Evolutionary conservation across 2,797 vertebrate species (phyloP).

Genomic region (Apogon talboti): DNA sequence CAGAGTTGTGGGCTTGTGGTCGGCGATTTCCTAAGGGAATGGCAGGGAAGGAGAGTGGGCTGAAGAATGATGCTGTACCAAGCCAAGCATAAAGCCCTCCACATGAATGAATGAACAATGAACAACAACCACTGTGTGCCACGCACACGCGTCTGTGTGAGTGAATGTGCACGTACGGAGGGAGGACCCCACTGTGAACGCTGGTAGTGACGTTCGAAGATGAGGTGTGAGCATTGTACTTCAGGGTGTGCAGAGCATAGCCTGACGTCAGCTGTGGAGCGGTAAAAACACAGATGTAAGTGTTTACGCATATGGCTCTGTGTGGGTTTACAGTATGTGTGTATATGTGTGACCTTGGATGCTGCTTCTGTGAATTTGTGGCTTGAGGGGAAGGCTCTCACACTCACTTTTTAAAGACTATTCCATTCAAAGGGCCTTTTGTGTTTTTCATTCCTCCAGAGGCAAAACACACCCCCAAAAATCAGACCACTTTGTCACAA

Average conservation of each 20-base stretch:
- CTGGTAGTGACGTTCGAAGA: constrained; percentile 53
- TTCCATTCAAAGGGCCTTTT: constrained; percentile 60
- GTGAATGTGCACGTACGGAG: constrained; percentile 28
- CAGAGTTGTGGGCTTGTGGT: constrained; percentile 76
- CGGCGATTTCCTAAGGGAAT: constrained; percentile 67
- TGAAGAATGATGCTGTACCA: constrained; percentile 76
- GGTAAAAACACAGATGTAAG: constrained; percentile 53
- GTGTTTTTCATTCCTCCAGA: constrained; percentile 58
- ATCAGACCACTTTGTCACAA: constrained; percentile 61
- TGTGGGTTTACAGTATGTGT: constrained; percentile 1
- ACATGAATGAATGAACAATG: constrained; percentile 86
- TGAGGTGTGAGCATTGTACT: constrained; percentile 44
- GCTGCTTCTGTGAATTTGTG: constrained; percentile 44
- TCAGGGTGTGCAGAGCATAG: constrained; percentile 23
- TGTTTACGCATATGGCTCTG: constrained; percentile 43
- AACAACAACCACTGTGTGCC: constrained; percentile 78
- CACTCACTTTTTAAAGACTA: constrained; percentile 33
- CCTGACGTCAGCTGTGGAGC: constrained; percentile 59
- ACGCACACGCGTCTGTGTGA: constrained; percentile 33
- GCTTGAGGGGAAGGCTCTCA: constrained; percentile 46
- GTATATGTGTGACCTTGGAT: constrained; percentile 42
- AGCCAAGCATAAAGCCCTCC: constrained; percentile 77
- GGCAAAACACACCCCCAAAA: constrained; percentile 53
- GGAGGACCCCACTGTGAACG: constrained; percentile 28
- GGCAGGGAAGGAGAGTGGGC: constrained; percentile 73